These are phyloP conservation scores for Sesia apiformis DNA, from an alignment of 2,888 invertebrate species.

Conservation along the genomic window DNA sequence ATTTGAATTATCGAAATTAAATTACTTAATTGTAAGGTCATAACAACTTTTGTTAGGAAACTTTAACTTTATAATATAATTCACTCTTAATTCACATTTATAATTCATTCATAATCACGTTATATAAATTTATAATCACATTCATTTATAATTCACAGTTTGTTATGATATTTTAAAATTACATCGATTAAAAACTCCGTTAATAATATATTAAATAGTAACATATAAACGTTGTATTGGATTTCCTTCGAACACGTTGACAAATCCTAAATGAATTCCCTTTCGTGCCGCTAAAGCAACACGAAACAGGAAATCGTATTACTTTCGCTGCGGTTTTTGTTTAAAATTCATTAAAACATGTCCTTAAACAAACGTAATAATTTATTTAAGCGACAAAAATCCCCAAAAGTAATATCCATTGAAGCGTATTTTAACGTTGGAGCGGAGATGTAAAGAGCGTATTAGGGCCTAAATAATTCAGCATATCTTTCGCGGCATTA, in stretches of 20 bases:
- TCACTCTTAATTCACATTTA: too few relatives aligned
- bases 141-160: too few relatives aligned
- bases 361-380: constrained; percentile 67
- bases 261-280: constrained; percentile 45
- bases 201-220: too few relatives aligned
- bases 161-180: too few relatives aligned
- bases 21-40: too few relatives aligned
- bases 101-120: too few relatives aligned
- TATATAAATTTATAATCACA: too few relatives aligned
- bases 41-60: too few relatives aligned
- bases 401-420: constrained; percentile 68
- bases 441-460: constrained; percentile 39
- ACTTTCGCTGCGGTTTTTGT: constrained; percentile 28
- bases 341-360: constrained; percentile 68
- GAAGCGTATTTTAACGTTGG: constrained; percentile 57
- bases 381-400: constrained; percentile 70
- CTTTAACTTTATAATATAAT: too few relatives aligned
- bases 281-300: constrained; percentile 48
- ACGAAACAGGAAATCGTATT: constrained; percentile 43
- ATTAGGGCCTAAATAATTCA: constrained; percentile 71
- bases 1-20: too few relatives aligned
- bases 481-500: constrained; percentile 67
- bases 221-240: too few relatives aligned
- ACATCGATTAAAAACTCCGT: too few relatives aligned
- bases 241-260: constrained; percentile 16